Conservation (phyloP, 2,888 invertebrate genomes). For the Tiliacea aurago region DNA sequence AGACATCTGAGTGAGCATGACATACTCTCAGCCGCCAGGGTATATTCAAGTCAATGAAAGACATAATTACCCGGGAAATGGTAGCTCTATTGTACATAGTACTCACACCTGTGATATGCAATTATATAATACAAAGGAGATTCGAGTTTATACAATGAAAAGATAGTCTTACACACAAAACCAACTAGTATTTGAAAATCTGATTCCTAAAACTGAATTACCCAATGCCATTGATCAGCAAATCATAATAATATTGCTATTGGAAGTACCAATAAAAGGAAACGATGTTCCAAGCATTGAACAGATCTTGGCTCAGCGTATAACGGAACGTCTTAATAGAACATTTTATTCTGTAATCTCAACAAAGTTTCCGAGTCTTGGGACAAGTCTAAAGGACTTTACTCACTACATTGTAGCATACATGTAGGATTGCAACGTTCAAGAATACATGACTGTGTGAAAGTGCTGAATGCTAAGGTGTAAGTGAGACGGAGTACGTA, state of each 20-base stretch:
- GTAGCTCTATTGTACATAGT: too few species aligned
- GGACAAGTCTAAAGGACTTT: constrained; percentile 1
- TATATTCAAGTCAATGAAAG: too few species aligned
- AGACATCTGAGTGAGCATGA: too few species aligned
- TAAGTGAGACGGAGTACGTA: too few species aligned
- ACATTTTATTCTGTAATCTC: constrained; percentile 56
- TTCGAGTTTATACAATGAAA: too few species aligned
- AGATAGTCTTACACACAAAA: too few species aligned
- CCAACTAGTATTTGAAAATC: neutral
- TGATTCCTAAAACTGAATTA: constrained; percentile 5
- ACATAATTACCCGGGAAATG: too few species aligned
- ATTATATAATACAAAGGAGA: too few species aligned
- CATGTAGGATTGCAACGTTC: neutral
- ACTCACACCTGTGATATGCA: too few species aligned
- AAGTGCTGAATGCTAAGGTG: too few species aligned
- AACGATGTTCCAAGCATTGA: constrained; percentile 23
- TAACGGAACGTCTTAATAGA: constrained; percentile 37
- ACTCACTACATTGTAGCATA: neutral
- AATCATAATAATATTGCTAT: constrained; percentile 35
- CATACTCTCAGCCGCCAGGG: too few species aligned
- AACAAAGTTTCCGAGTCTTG: constrained; percentile 33
- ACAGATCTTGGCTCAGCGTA: constrained; percentile 30
- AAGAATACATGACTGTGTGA: too few species aligned
- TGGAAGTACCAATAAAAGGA: constrained; percentile 35
- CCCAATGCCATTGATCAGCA: constrained; percentile 6